These are phyloP conservation scores for Antechinus stuartii DNA, from an alignment of 2,113 vertebrate genomes.

Conservation along the genomic window DNA sequence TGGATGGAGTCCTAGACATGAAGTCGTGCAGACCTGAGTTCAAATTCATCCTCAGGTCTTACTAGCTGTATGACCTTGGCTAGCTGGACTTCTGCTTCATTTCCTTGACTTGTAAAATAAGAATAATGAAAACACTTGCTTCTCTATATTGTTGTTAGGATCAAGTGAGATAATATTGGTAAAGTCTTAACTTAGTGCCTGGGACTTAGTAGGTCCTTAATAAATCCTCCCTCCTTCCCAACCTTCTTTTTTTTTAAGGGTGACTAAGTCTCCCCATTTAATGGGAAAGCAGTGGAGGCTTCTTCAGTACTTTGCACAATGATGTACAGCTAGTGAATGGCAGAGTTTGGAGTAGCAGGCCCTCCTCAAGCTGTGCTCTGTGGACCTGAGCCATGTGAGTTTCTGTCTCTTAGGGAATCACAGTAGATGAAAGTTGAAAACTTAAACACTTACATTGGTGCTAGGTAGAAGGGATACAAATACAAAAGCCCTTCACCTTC, in stretches of 20 bases:
- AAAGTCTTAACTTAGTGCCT: not conserved
- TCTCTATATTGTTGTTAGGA: not conserved
- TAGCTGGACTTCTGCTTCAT: not conserved
- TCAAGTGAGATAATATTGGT: not conserved
- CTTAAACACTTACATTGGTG: too few relatives aligned
- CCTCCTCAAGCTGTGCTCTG: too few relatives aligned
- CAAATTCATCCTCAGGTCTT: not conserved
- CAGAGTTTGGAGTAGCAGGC: too few relatives aligned
- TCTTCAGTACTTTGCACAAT: too few relatives aligned
- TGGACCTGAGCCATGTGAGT: too few relatives aligned
- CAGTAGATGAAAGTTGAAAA: too few relatives aligned
- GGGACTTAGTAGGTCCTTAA: not conserved
- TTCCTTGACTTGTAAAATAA: not conserved
- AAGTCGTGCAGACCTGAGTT: not conserved
- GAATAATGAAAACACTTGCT: not conserved
- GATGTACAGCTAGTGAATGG: too few relatives aligned
- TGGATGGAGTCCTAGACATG: not conserved
- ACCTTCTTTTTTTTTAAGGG: not conserved
- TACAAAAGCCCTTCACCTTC: not conserved
- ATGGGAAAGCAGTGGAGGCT: not conserved
- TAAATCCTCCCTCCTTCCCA: not conserved
- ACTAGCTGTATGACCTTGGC: not conserved
- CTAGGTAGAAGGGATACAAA: not conserved
- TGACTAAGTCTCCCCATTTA: not conserved
- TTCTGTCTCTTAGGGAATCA: too few relatives aligned